Conservation (phyloP, 2,113 vertebrate genomes). For the Guaruba guarouba region DNA sequence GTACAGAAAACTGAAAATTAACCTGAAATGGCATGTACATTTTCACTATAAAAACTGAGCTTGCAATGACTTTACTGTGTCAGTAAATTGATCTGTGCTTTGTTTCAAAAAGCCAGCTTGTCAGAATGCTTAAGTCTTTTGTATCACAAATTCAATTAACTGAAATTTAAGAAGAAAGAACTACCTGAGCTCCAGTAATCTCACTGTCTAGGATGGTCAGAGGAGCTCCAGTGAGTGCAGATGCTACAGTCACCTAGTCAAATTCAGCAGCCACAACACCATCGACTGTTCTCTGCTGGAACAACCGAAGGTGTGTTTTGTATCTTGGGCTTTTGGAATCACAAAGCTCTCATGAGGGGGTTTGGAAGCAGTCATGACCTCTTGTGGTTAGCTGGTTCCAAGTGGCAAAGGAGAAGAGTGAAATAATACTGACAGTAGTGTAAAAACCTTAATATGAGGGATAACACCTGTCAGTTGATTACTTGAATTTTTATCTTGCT, state of each 20-base stretch:
- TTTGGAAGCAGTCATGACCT: conserved; percentile 60
- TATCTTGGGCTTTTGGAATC: conserved; percentile 57
- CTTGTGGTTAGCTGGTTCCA: conserved; percentile 63
- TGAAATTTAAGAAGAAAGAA: not conserved
- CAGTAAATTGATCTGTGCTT: not conserved
- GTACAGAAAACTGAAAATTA: not conserved
- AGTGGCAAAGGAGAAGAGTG: not conserved
- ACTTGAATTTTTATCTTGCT: not conserved
- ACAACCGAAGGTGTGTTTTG: conserved; percentile 55
- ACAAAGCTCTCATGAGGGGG: conserved; percentile 61
- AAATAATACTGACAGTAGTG: not conserved
- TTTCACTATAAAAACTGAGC: not conserved
- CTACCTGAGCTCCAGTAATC: conserved; percentile 69
- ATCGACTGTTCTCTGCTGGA: conserved; percentile 61
- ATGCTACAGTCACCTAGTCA: conserved; percentile 66
- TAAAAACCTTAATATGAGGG: not conserved
- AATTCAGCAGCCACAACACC: conserved; percentile 69
- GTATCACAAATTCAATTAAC: not conserved
- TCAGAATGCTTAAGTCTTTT: not conserved
- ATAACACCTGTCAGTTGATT: not conserved
- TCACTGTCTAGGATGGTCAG: conserved; percentile 59
- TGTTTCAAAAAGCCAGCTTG: not conserved
- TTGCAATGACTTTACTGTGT: not conserved
- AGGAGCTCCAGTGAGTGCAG: conserved; percentile 65
- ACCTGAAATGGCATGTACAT: not conserved